Evolutionary conservation across 2,113 vertebrate genomes (phyloP), one percentile per base, ranked within the genome.

Genomic region (Hippolais icterina): DNA sequence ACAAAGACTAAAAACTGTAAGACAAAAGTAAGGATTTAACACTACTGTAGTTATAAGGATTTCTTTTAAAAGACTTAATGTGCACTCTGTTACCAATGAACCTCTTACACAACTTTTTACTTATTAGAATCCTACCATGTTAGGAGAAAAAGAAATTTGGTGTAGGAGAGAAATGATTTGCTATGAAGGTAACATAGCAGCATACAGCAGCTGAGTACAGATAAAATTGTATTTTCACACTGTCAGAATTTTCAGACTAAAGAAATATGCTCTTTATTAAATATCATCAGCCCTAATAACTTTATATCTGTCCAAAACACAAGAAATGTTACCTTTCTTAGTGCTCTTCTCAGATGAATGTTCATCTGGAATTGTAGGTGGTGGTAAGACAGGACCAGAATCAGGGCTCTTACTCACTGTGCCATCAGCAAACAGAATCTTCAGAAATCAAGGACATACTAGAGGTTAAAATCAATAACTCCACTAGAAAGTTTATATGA

Each of bases 391-490:
- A 39, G 98, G 98, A 47, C 98, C 98, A n/a, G 99, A 98, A 90
- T 99, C 98, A 6, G 98, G 97, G 90, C 99, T 98, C 41, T 44
- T 97, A 95, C 98, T 98, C 47, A 99, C 98, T 7, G 98, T 94
- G 12, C 99, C 99, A 79, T 99, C 98, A 77, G 99, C 98, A 98
- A 99, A 99, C 60, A 99, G 97, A 83, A 99, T 91, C 99, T 99
- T 81, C 35, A 86, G 52, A 52, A 87, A 93, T 47, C 21, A 64
- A 89, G 49, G 44, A 79, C 4, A 56, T 13, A 69, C 15, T 27
- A 31, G 35, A 63, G 6, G 21, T 75, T 91, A 76, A 82, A 93
- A 74, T 65, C 1, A 70, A 46, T 70, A 72, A 50, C 6, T 57
- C 17, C 35, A 63, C 23, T 1, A 64, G 46, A 14, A 81, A 70